Base-by-base conservation (phyloP, 2,113 vertebrate species). In the Emberiza fucata region DNA sequence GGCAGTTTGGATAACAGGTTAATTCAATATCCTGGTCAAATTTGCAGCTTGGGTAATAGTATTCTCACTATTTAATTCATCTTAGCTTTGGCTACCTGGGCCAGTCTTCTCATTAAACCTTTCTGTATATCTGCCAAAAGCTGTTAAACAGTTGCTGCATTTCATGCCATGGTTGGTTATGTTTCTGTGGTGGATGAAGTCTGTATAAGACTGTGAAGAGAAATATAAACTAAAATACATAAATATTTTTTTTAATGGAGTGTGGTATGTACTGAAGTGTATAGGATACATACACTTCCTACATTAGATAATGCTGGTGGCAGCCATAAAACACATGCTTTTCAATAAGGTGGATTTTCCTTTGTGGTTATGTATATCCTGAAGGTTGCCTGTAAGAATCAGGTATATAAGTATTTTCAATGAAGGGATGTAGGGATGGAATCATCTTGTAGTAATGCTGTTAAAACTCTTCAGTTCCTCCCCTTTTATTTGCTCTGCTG, bases 61-160 rank as follows among this genome's bases (percentile, higher is more conserved):
- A 91, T 93, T 96, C 64, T 95, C 90, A 60, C 84, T 94, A 90
- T 91, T 81, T 90, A 76, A 68, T 87, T 81, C 8, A 79, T 87
- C 70, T 71, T 68, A 48, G 80, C 47, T 89, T 79, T 64, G 53
- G 24, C 57, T 95, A 85, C 92, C 84, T 94, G 40, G 75, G 40
- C 53, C 66, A 68, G 35, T 85, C 87, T 85, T 95, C 81, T 86
- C 60, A 72, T 85, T 64, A 93, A 87, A 69, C 31, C 48, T 84
- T 84, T 72, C 65, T 82, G 44, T 82, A 1, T 51, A 78, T 71
- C 65, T 94, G 78, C 78, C 92, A 88, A 72, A 90, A 61, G 40
- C 75, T 89, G 42, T 79, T 81, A 51, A 65, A 68, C 40, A 90
- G 81, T 70, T 94, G 57, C 61, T 94, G 18, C 25, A 10, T 85